A percentile compares a stretch with the other conserved stretches of the same genome.
phyloP scores from a whole-genome alignment of 2,113 vertebrate genomes.

The Megalops atlanticus region DNA sequence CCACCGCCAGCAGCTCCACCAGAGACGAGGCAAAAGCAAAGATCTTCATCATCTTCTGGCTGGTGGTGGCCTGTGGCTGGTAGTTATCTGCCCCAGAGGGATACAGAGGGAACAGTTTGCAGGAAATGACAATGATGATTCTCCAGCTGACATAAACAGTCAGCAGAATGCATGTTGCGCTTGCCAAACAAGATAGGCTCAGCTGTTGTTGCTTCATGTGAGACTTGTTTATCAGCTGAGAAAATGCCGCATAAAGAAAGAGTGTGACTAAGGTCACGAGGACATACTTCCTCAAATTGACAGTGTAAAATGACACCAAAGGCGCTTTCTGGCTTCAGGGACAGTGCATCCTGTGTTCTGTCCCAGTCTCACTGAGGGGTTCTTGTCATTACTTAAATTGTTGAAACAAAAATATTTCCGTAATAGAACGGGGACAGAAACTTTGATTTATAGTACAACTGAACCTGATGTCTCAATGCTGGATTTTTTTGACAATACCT shows the following conservation, averaged over 20 bases:
- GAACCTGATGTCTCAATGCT: neutral
- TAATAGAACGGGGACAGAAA: neutral
- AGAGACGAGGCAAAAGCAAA: constrained; percentile 92
- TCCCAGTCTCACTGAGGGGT: neutral
- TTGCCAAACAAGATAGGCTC: neutral
- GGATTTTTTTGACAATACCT: constrained; percentile 64
- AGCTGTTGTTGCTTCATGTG: neutral
- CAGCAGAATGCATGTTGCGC: neutral
- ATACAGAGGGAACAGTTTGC: neutral
- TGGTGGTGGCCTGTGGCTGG: constrained; percentile 83
- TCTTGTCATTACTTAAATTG: neutral
- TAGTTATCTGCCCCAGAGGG: constrained; percentile 74
- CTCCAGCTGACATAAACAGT: neutral
- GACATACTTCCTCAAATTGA: neutral
- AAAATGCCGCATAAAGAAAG: neutral
- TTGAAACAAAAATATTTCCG: neutral
- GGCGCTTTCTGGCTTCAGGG: neutral
- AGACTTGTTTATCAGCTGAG: neutral
- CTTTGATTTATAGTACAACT: neutral
- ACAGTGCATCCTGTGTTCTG: neutral
- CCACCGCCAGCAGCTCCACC: constrained; percentile 84
- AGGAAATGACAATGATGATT: neutral
- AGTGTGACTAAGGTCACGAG: neutral
- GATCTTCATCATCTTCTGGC: constrained; percentile 95
- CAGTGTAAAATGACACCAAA: neutral